These are phyloP conservation scores for Tanypteryx hageni DNA, from an alignment of 2,888 invertebrate genomes.

Conservation along the genomic window DNA sequence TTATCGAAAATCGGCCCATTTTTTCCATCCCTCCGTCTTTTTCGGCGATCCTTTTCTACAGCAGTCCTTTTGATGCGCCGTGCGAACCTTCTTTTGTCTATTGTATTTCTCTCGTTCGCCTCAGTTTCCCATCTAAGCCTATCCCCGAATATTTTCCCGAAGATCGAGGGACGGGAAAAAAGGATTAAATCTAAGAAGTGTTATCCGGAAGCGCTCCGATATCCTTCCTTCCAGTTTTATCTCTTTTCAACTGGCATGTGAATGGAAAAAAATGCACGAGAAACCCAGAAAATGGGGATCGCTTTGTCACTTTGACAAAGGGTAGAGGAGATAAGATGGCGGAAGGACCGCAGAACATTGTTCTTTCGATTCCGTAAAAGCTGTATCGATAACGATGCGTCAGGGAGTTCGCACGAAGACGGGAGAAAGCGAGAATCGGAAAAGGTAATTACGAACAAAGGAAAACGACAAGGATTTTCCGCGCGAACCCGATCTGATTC, in stretches of 20 bases:
- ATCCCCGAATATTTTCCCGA: conserved; percentile 14
- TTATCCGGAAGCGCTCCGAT: conserved; percentile 24
- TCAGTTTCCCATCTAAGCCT: not conserved
- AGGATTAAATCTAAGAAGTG: not conserved
- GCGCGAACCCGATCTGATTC: not conserved
- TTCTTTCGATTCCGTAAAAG: not conserved
- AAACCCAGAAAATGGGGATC: conserved; percentile 12
- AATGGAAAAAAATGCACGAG: not conserved
- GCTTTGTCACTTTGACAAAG: conserved; percentile 41
- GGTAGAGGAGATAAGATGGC: conserved; percentile 31
- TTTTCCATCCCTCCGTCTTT: not conserved
- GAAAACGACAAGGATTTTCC: not conserved
- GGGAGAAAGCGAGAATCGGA: not conserved
- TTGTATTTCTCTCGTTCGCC: not conserved
- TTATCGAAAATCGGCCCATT: not conserved
- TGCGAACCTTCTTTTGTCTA: conserved; percentile 29
- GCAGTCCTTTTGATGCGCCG: conserved; percentile 2
- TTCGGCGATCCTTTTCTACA: not conserved
- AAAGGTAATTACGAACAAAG: not conserved
- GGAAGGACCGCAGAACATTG: not conserved
- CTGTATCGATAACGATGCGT: not conserved
- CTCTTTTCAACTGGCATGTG: not conserved
- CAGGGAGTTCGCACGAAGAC: not conserved
- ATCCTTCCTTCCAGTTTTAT: not conserved
- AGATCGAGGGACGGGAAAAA: conserved; percentile 6